A percentile compares a stretch with the other conserved stretches of the same genome.
Evolutionary conservation across 2,113 vertebrate species (phyloP).

Genomic region (Pachypanchax playfairii): DNA sequence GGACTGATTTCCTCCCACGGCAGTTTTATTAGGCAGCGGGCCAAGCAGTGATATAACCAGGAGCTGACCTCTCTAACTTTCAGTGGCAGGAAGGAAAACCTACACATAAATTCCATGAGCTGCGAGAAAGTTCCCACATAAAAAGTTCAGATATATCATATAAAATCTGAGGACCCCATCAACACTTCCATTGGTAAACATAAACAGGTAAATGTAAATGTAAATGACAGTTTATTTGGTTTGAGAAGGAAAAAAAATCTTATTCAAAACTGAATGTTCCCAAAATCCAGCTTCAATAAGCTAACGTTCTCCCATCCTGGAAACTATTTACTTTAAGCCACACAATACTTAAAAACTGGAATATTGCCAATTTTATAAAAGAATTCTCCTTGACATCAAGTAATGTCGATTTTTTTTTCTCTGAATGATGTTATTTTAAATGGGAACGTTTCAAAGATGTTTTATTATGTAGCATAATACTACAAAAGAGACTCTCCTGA

Average conservation of each 20-base stretch:
- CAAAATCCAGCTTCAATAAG: neutral
- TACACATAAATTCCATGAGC: slow-evolving; percentile 22
- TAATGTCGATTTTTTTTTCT: too few species aligned
- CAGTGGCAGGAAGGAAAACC: slow-evolving; percentile 29
- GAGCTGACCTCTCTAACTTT: slow-evolving; percentile 49
- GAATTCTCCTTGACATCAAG: too few species aligned
- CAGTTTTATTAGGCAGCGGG: slow-evolving; percentile 50
- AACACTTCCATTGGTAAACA: slow-evolving; percentile 78
- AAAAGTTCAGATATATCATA: slow-evolving; percentile 78
- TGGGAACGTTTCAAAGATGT: too few species aligned
- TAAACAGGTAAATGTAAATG: slow-evolving; percentile 38
- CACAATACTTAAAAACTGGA: too few species aligned
- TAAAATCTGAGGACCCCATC: slow-evolving; percentile 74
- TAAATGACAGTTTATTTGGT: neutral
- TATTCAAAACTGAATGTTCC: neutral
- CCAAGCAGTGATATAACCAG: slow-evolving; percentile 48
- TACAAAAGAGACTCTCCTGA: too few species aligned
- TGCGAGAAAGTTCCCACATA: slow-evolving; percentile 11
- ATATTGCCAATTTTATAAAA: too few species aligned
- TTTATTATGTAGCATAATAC: too few species aligned
- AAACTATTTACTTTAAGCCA: too few species aligned
- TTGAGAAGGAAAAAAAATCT: slow-evolving; percentile 20
- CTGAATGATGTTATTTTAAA: neutral
- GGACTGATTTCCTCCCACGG: slow-evolving; percentile 34
- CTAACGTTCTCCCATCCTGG: too few species aligned